phyloP scores from a whole-genome alignment of 1,140 invertebrate genomes.

The Leptinotarsa lineolata region DNA sequence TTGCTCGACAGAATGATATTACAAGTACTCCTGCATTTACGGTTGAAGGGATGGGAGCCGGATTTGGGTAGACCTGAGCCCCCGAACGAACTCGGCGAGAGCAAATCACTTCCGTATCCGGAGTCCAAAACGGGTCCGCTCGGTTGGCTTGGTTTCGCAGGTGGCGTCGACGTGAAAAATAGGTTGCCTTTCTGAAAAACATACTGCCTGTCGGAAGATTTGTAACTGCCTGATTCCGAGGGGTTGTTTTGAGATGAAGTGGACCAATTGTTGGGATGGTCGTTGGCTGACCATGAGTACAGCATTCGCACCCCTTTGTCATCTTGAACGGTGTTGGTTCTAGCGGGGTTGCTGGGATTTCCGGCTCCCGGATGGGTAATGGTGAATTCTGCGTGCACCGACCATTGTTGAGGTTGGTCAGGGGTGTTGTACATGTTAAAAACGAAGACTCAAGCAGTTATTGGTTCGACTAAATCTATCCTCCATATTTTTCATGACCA shows the following conservation, averaged over 20 bases:
- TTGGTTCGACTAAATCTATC: neutral
- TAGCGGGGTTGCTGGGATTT: constrained; percentile 42
- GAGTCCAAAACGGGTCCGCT: constrained; percentile 38
- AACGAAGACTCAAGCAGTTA: too few species aligned
- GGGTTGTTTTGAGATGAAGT: constrained; percentile 17
- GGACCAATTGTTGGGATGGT: constrained; percentile 27
- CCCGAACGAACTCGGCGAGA: constrained; percentile 54
- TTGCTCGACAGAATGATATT: constrained; percentile 66
- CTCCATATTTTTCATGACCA: neutral
- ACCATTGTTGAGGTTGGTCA: constrained; percentile 59
- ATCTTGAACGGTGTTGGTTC: constrained; percentile 49
- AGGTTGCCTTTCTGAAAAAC: constrained; percentile 63
- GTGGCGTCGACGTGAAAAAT: constrained; percentile 61
- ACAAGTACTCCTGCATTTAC: constrained; percentile 68
- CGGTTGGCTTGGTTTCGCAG: constrained; percentile 34
- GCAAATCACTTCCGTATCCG: constrained; percentile 60
- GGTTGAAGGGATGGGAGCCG: constrained; percentile 52
- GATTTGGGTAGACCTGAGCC: constrained; percentile 36
- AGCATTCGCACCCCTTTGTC: constrained; percentile 60
- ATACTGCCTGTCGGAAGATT: constrained; percentile 11
- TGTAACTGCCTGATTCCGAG: constrained; percentile 24
- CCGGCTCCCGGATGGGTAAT: constrained; percentile 55
- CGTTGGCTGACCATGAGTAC: constrained; percentile 57
- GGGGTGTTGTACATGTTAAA: constrained; percentile 37
- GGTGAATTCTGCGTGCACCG: constrained; percentile 66